Evolutionary conservation across 2,113 vertebrate species (phyloP), one percentile per base, ranked within the genome.

Genomic region (Poicephalus gulielmi): DNA sequence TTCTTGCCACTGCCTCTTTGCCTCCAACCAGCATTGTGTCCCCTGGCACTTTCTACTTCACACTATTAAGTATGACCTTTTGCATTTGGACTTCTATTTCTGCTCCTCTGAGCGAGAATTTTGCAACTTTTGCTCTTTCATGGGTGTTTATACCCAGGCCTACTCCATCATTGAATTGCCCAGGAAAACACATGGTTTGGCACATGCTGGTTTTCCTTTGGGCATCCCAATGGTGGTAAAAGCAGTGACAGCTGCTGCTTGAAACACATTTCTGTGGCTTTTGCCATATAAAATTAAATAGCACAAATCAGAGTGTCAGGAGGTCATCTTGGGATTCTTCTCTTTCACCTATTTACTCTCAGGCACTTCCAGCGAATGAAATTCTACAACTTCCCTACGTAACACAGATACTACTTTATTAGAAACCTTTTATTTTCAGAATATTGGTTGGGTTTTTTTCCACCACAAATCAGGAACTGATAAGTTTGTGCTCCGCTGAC

Each of bases 351-450:
- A 9, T 4, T 28, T 60, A 37, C 22, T 63, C 66, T 53, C 25
- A 87, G 52, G 30, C 5, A 3, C 31, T 57, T 5, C 4, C 39
- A 47, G 20, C 11, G 16, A 76, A 86, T 35, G 7, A 50, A 75
- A 75, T 83, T 68, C 31, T 35, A 68, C 55, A 59, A 31, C 44
- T 79, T 83, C 35, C 20, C 30, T 27, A 47, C 37, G 10, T 69
- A 86, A 66, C 35, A 30, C 18, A 60, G 20, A 47, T 19, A 82
- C 0, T 24, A 43, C 9, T 83, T 86, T 57, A 41, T 22, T 44
- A 64, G 35, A 88, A 88, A 70, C 12, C 5, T 79, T 94, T 87
- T 60, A 5, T 41, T 83, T 95, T 92, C 83, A 88, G 37, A 84
- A 52, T 19, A 37, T 27, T 35, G 28, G 20, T 13, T 16, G 52